phyloP scores from a whole-genome alignment of 2,113 vertebrate species.

The Castor canadensis region DNA sequence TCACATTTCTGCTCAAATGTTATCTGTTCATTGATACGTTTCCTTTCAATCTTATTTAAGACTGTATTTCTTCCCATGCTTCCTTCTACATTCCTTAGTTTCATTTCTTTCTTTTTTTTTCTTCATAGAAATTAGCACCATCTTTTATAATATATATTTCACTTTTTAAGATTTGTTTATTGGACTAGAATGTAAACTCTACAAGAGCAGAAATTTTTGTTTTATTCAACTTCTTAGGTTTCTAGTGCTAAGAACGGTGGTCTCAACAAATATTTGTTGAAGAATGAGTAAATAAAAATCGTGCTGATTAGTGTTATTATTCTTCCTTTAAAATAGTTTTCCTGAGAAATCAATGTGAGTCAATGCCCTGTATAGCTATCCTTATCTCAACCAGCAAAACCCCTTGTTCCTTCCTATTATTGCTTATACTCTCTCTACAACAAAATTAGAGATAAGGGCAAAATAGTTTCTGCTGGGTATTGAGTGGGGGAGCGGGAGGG shows the following conservation, averaged over 20 bases:
- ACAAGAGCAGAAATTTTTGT: not conserved
- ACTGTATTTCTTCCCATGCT: not conserved
- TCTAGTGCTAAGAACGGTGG: not conserved
- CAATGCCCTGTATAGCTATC: too few relatives aligned
- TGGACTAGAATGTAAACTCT: not conserved
- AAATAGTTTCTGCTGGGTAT: too few relatives aligned
- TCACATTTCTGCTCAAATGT: not conserved
- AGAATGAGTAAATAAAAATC: slow-evolving; percentile 26
- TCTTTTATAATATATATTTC: not conserved
- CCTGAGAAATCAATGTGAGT: too few relatives aligned
- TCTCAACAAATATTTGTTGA: slow-evolving; percentile 50
- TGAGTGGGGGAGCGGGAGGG: too few relatives aligned
- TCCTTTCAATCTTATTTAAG: not conserved
- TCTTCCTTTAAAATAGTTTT: slow-evolving; percentile 9
- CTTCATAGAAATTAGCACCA: not conserved
- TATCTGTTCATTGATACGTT: not conserved
- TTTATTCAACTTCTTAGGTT: not conserved
- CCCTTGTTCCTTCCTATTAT: too few relatives aligned
- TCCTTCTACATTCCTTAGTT: not conserved
- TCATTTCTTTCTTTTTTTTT: not conserved
- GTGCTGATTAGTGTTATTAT: slow-evolving; percentile 40
- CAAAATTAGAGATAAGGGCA: too few relatives aligned
- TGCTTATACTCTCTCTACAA: too few relatives aligned
- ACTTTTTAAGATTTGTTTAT: not conserved
- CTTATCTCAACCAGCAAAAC: too few relatives aligned